Base-by-base conservation (phyloP, 2,797 vertebrate species). In the Capromys pilorides region DNA sequence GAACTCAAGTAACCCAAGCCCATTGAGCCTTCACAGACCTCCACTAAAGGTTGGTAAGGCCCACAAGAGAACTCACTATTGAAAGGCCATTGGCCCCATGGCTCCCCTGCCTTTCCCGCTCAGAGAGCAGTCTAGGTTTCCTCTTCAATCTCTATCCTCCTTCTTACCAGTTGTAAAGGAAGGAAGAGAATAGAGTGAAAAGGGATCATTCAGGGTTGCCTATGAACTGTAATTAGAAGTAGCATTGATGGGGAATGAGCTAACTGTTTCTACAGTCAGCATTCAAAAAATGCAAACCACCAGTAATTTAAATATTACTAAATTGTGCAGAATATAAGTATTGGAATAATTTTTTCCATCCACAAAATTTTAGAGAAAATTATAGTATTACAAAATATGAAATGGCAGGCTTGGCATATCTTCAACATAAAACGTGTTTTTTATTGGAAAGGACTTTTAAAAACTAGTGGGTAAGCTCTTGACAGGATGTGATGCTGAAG, bases 321-420 rank as follows among this genome's bases (percentile, higher is more conserved):
- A 97, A 96, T 64, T 94, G 94, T 93, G 84, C 95, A 96, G 95
- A 96, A 95, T 95, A 89, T 85, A 96, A 97, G 92, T 93, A 97
- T 54, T 94, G 95, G 94, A 97, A 97, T 97, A 96, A 96, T 97
- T 97, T 97, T 97, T 97, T 97, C 97, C 97, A 97, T 96, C 97
- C 96, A 95, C 97, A 97, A 94, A 96, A 94, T 95, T 96, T 96
- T 91, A 96, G 96, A 97, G 97, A 97, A 97, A 97, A 97, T 97
- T 97, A 97, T 24, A 97, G 96, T 97, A 97, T 97, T 93, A 92
- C 91, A 96, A 96, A 95, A 94, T 97, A 93, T 95, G 94, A 95
- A 97, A 95, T 93, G 88, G 93, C 64, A 94, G 94, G 59, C 71
- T 66, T 95, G 97, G 96, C 93, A 95, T 89, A 67, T 91, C 84